Conservation (phyloP, 2,888 invertebrate genomes). For the Euphydryas editha region DNA sequence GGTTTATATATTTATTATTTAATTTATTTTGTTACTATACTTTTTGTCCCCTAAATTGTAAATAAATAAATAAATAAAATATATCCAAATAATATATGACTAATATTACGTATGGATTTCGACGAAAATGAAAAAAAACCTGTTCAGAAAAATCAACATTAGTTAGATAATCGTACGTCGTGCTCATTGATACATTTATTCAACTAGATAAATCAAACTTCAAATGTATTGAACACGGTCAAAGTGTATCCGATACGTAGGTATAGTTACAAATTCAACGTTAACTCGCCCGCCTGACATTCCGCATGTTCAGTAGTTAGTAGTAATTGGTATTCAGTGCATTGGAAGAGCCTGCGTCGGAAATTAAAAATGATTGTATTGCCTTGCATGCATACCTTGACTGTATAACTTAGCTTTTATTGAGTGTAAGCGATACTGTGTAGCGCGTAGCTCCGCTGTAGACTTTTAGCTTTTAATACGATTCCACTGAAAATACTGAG, state of each 20-base stretch:
- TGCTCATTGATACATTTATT: conserved; percentile 1
- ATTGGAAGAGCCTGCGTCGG: conserved; percentile 60
- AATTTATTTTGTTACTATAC: no score
- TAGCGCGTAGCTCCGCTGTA: conserved; percentile 22
- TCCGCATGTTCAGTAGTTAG: conserved; percentile 68
- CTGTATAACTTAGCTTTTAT: conserved; percentile 43
- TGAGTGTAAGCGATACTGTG: conserved; percentile 43
- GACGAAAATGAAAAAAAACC: not conserved
- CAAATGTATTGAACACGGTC: conserved; percentile 11
- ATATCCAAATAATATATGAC: no score
- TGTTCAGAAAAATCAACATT: not conserved
- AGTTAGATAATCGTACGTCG: not conserved
- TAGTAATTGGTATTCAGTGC: conserved; percentile 78
- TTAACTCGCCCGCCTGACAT: conserved; percentile 58
- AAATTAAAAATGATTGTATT: conserved; percentile 78
- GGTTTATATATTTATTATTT: no score
- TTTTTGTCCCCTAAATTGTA: no score
- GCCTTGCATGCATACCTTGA: conserved; percentile 50
- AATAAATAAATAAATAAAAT: no score
- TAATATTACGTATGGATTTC: no score
- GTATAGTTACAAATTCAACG: conserved; percentile 49
- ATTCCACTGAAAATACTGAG: not conserved
- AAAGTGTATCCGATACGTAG: conserved; percentile 5
- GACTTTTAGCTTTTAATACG: conserved; percentile 15
- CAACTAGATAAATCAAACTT: conserved; percentile 15